A percentile compares a stretch with the other conserved stretches of the same genome.
Evolutionary conservation across 2,888 invertebrate species (phyloP).

Genomic region (Standfussiana lucernea): DNA sequence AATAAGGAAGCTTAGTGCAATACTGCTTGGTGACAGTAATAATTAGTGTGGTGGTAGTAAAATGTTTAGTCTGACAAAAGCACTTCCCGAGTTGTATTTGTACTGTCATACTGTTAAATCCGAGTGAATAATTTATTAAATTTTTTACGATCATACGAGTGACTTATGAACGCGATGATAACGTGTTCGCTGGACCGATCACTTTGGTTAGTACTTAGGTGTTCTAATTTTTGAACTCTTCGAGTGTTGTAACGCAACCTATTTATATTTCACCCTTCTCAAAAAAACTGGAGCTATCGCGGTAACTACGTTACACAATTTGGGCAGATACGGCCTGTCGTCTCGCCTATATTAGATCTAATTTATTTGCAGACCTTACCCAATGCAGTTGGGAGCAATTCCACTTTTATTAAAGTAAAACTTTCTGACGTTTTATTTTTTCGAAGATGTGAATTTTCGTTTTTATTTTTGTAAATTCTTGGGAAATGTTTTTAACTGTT

Average conservation of each 20-base stretch:
- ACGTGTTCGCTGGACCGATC: not conserved
- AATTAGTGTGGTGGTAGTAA: too few species aligned
- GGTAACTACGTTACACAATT: conserved; percentile 28
- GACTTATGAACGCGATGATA: not conserved
- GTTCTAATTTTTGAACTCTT: not conserved
- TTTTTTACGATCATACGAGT: not conserved
- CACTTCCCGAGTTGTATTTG: too few species aligned
- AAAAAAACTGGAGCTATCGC: not conserved
- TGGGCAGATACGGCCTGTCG: not conserved
- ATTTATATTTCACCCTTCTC: conserved; percentile 11
- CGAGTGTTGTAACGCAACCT: conserved; percentile 17
- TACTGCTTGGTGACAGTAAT: too few species aligned
- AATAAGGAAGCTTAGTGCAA: too few species aligned
- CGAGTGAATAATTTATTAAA: too few species aligned
- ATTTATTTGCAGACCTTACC: conserved; percentile 21
- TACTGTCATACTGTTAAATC: too few species aligned
- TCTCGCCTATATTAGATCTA: not conserved
- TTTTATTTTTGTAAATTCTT: not conserved
- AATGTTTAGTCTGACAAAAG: too few species aligned
- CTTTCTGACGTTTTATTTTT: not conserved
- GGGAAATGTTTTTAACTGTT: conserved; percentile 3
- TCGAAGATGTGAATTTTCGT: not conserved
- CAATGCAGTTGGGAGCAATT: conserved; percentile 32
- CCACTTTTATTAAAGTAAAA: not conserved
- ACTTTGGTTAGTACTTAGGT: not conserved